Percentiles rank a stretch among this genome's conserved stretches.
These are phyloP conservation scores for Didymodactylos carnosus DNA, from an alignment of 2,888 invertebrate genomes.

Conservation along the genomic window DNA sequence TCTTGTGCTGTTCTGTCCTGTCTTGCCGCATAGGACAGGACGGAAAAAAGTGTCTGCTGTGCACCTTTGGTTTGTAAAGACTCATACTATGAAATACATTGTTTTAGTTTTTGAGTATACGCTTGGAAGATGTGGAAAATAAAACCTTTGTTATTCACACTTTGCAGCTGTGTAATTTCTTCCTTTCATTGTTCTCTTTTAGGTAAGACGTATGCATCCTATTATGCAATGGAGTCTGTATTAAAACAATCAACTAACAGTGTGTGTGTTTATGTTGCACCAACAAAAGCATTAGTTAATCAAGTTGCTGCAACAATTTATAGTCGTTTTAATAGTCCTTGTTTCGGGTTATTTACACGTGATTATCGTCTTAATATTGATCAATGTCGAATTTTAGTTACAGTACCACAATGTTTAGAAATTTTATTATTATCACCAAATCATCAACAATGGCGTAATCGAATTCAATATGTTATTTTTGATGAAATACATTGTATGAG, in stretches of 20 bases:
- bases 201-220: constrained; percentile 14
- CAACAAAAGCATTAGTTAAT: constrained; percentile 15
- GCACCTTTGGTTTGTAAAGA: too few species aligned
- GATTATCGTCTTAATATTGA: constrained; percentile 8
- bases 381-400: constrained; percentile 14
- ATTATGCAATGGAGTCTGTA: constrained; percentile 14
- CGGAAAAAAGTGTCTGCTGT: too few species aligned
- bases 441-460: constrained; percentile 5
- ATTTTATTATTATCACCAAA: constrained; percentile 5
- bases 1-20: too few species aligned
- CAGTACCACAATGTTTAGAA: constrained; percentile 14
- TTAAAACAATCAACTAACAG: constrained; percentile 2
- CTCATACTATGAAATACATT: too few species aligned
- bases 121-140: too few species aligned
- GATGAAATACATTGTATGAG: constrained; percentile 14
- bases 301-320: constrained; percentile 3
- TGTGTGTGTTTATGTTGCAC: constrained; percentile 11
- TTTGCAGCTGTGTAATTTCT: too few species aligned
- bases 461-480: constrained; percentile 12
- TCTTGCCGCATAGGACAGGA: too few species aligned
- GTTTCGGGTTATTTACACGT: constrained; percentile 14
- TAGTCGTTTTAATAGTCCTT: background rate
- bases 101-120: too few species aligned
- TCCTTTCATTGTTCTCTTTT: too few species aligned
- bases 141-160: too few species aligned